phyloP scores from a whole-genome alignment of 30 jellyfish, hydroid and myxozoan species.

The Chrysaora quinquecirrha region DNA sequence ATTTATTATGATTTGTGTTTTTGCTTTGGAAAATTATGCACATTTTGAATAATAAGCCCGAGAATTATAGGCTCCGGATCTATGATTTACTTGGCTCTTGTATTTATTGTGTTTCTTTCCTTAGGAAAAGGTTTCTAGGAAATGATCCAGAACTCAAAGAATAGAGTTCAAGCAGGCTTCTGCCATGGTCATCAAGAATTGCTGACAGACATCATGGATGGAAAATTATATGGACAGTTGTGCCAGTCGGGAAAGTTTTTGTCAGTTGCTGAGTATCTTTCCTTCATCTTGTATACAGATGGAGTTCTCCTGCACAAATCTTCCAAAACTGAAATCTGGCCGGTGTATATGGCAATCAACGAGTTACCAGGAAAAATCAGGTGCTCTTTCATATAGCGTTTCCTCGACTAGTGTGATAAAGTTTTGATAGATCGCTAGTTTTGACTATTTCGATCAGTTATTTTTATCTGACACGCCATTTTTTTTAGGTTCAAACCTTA shows the following conservation, averaged over 20 bases:
- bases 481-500: background rate
- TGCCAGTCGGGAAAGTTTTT: background rate
- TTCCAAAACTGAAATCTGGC: slow-evolving; percentile 32
- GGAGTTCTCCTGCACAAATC: no score
- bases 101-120: no score
- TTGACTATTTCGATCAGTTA: background rate
- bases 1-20: no score
- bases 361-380: slow-evolving; percentile 20
- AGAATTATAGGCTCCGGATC: no score
- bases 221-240: background rate
- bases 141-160: no score
- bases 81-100: no score
- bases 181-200: background rate
- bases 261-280: background rate
- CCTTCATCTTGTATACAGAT: no score
- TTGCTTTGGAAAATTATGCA: background rate
- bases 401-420: background rate
- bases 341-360: slow-evolving; percentile 18
- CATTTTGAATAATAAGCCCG: background rate
- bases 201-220: background rate
- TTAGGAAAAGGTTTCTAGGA: no score
- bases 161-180: no score
- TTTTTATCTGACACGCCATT: no score
- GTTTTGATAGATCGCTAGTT: background rate
- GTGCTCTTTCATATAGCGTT: background rate